Percentiles rank a stretch among this genome's conserved stretches.
These are phyloP conservation scores for Paramormyrops hopkinsi DNA, from an alignment of 2,797 vertebrate genomes.

Conservation along the genomic window DNA sequence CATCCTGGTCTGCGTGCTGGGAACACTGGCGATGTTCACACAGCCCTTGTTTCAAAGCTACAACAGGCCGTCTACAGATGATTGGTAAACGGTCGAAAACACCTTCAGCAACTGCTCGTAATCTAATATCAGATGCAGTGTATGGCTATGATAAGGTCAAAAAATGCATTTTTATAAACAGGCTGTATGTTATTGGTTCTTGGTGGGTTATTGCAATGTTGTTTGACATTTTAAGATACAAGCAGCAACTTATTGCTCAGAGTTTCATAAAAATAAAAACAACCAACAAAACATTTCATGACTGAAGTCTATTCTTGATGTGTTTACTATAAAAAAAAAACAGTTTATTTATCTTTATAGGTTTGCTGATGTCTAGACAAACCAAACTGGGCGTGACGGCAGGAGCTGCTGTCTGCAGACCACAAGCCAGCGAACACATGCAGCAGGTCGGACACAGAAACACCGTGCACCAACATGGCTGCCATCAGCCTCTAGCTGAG, in stretches of 20 bases:
- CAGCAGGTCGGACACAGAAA: background rate
- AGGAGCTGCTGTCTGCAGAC: background rate
- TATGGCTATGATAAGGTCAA: background rate
- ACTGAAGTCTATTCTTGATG: background rate
- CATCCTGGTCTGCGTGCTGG: conserved; percentile 68
- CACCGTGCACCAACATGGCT: background rate
- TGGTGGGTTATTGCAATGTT: background rate
- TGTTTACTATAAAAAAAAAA: background rate
- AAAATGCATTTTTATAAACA: background rate
- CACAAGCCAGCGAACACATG: background rate
- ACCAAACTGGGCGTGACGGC: background rate
- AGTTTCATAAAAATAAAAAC: background rate
- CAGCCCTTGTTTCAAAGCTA: conserved; percentile 74
- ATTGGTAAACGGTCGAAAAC: conserved; percentile 20
- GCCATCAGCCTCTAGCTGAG: background rate
- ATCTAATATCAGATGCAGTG: background rate
- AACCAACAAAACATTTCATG: background rate
- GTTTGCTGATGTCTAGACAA: background rate
- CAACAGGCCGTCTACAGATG: conserved; percentile 57
- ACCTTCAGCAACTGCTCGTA: background rate
- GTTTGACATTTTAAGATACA: background rate
- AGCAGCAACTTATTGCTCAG: background rate
- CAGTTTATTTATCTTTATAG: background rate
- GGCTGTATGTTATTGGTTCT: background rate
- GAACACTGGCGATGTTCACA: conserved; percentile 71